These are phyloP conservation scores for Spicauda simplicius DNA, from an alignment of 2,888 invertebrate genomes.

Conservation along the genomic window DNA sequence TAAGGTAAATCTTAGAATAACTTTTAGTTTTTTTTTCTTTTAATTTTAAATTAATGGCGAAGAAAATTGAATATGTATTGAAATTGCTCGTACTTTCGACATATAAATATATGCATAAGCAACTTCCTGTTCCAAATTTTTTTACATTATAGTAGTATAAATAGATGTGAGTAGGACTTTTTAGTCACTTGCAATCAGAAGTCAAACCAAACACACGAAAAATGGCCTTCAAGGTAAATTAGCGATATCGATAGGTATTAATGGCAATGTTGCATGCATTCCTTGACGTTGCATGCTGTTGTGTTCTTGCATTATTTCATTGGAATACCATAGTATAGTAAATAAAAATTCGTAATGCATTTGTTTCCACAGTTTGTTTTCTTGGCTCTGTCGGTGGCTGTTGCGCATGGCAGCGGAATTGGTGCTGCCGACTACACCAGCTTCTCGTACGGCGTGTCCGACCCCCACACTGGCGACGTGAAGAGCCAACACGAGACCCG, in stretches of 20 bases:
- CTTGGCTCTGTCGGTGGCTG: slow-evolving; percentile 74
- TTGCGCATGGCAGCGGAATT: slow-evolving; percentile 64
- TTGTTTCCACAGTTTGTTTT: slow-evolving; percentile 63
- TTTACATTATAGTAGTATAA: background rate
- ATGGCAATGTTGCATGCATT: too few relatives aligned
- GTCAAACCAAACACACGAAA: slow-evolving; percentile 28
- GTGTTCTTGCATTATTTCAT: background rate
- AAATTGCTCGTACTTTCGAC: too few relatives aligned
- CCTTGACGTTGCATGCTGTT: background rate
- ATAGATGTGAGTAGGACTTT: background rate
- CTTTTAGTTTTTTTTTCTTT: too few relatives aligned
- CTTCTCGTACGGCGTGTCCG: slow-evolving; percentile 81
- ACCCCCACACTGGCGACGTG: slow-evolving; percentile 78
- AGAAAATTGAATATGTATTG: too few relatives aligned
- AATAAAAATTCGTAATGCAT: background rate
- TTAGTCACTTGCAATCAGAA: slow-evolving; percentile 28
- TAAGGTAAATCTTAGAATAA: too few relatives aligned
- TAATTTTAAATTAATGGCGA: too few relatives aligned
- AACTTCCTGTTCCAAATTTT: slow-evolving; percentile 17
- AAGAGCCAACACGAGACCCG: slow-evolving; percentile 79
- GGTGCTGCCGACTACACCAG: slow-evolving; percentile 67
- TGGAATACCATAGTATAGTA: too few relatives aligned
- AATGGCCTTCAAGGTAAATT: slow-evolving; percentile 39
- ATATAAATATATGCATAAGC: background rate
- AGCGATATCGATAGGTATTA: too few relatives aligned